phyloP scores from a whole-genome alignment of 2,113 vertebrate genomes.

The Mellivora capensis region DNA sequence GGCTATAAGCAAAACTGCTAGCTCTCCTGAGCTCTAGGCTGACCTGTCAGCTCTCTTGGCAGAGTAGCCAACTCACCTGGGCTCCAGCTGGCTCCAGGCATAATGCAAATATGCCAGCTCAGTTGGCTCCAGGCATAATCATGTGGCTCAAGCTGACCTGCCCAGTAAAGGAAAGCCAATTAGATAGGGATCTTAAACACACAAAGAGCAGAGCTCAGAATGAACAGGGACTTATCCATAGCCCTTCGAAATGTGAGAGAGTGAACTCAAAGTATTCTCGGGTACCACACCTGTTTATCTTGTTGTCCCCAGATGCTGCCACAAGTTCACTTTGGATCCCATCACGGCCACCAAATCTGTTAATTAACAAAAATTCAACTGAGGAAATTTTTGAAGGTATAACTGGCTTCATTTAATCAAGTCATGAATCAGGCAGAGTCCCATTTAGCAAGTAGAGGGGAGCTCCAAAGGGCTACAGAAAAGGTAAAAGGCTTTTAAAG shows the following conservation, averaged over 20 bases:
- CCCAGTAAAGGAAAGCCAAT: background rate
- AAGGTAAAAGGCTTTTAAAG: background rate
- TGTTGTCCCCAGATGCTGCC: background rate
- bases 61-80: background rate
- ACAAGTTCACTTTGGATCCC: background rate
- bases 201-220: background rate
- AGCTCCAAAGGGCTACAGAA: background rate
- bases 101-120: background rate
- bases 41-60: background rate
- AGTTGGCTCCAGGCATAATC: background rate
- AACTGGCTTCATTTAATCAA: background rate
- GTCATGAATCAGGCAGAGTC: background rate
- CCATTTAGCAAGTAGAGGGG: background rate
- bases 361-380: background rate
- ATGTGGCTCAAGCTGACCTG: background rate
- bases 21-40: background rate
- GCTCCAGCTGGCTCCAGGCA: background rate
- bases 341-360: background rate
- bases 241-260: background rate
- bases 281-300: background rate
- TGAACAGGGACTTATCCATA: background rate
- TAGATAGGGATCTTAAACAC: background rate
- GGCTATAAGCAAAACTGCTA: background rate
- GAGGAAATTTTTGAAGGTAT: background rate
- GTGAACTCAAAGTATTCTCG: background rate